A percentile compares a stretch with the other conserved stretches of the same genome.
These are phyloP conservation scores for Parnassius orleans DNA, from an alignment of 2,888 invertebrate species.

Conservation along the genomic window DNA sequence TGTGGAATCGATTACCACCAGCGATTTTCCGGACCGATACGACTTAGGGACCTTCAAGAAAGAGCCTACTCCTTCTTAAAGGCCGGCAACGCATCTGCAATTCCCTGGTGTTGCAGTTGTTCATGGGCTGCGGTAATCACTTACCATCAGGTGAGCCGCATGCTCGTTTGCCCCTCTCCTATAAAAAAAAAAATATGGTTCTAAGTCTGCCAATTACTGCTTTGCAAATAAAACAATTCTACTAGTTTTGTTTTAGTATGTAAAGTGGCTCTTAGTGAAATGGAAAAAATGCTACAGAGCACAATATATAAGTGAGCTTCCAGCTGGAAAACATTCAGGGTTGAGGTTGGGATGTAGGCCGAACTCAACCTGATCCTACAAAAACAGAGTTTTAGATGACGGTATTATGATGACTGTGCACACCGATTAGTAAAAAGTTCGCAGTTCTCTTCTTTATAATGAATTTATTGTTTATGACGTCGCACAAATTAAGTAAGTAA, in stretches of 20 bases:
- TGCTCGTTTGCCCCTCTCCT: no score
- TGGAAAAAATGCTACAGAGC: slow-evolving; percentile 83
- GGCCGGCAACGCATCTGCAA: no score
- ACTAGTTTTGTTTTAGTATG: slow-evolving; percentile 93
- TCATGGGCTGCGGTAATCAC: no score
- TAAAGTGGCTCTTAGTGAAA: slow-evolving; percentile 93
- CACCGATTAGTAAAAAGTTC: slow-evolving; percentile 63
- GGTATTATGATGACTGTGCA: slow-evolving; percentile 83
- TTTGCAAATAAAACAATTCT: slow-evolving; percentile 84
- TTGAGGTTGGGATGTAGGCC: slow-evolving; percentile 93
- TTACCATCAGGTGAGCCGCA: no score
- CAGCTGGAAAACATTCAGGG: slow-evolving; percentile 90
- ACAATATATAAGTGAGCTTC: slow-evolving; percentile 88
- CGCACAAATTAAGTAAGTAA: no score
- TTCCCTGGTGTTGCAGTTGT: no score
- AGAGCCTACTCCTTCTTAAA: no score
- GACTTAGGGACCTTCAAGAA: no score
- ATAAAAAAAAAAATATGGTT: no score
- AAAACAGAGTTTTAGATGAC: slow-evolving; percentile 16
- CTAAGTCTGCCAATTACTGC: slow-evolving; percentile 98
- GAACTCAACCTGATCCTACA: slow-evolving; percentile 89
- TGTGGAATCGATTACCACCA: no score
- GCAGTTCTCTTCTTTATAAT: slow-evolving; percentile 89
- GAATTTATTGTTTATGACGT: slow-evolving; percentile 98
- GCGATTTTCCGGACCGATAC: no score